Evolutionary conservation across 2,113 vertebrate genomes (phyloP).

Genomic region (Oreochromis tanganicae): DNA sequence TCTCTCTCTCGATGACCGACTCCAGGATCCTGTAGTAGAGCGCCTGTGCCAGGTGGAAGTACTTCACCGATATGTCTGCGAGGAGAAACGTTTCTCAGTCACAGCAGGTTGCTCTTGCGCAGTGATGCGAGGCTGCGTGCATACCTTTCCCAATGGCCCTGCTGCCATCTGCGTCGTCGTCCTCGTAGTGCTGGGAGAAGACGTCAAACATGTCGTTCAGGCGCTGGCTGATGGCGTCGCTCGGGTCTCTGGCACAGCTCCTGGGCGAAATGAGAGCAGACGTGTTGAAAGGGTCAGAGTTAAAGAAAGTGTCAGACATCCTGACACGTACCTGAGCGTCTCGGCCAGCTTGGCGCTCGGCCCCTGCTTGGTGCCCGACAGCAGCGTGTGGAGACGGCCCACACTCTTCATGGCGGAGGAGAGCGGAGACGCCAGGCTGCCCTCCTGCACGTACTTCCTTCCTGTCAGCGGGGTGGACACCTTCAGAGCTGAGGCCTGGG

Average conservation of each 20-base stretch:
- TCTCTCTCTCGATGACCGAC: slow-evolving; percentile 85
- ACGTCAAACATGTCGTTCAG: slow-evolving; percentile 85
- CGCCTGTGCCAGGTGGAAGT: slow-evolving; percentile 83
- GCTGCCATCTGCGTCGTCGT: slow-evolving; percentile 61
- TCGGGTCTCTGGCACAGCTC: slow-evolving; percentile 85
- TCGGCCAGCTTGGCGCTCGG: slow-evolving; percentile 79
- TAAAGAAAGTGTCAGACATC: not conserved
- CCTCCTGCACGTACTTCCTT: slow-evolving; percentile 79
- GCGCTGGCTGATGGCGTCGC: slow-evolving; percentile 77
- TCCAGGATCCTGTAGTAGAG: slow-evolving; percentile 92
- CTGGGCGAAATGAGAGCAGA: slow-evolving; percentile 48
- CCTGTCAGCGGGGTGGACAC: slow-evolving; percentile 83
- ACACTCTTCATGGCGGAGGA: slow-evolving; percentile 82
- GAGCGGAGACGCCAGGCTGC: slow-evolving; percentile 72
- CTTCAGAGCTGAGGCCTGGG: slow-evolving; percentile 77
- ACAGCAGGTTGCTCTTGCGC: too few relatives aligned
- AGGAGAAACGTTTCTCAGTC: not conserved
- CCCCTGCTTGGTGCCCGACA: slow-evolving; percentile 81
- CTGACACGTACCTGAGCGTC: slow-evolving; percentile 75
- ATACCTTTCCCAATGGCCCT: slow-evolving; percentile 75
- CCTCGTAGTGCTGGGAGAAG: slow-evolving; percentile 75
- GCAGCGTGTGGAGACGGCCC: slow-evolving; percentile 84
- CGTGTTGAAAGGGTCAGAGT: not conserved
- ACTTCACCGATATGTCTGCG: slow-evolving; percentile 81
- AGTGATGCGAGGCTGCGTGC: not conserved